Evolutionary conservation across 2,888 invertebrate species (phyloP).

Genomic region (Hyppa rectilinea): DNA sequence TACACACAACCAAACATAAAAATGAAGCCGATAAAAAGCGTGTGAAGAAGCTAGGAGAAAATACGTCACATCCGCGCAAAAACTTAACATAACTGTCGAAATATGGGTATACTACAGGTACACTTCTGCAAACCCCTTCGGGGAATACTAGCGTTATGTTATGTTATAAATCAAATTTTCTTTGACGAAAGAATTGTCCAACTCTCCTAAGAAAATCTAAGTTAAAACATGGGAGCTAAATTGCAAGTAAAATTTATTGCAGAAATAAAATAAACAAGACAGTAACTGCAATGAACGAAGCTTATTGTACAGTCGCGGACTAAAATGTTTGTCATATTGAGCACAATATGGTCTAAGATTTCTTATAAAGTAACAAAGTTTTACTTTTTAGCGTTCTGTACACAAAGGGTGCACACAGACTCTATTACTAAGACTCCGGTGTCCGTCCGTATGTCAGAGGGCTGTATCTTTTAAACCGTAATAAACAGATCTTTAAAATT

Average conservation of each 20-base stretch:
- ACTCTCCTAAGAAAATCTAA: background rate
- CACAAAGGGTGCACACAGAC: no score
- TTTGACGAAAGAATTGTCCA: background rate
- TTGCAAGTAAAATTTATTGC: conserved; percentile 30
- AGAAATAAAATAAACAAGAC: conserved; percentile 30
- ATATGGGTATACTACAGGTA: background rate
- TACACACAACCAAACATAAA: no score
- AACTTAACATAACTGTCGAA: background rate
- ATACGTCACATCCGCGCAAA: no score
- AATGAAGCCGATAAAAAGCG: no score
- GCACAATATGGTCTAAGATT: background rate
- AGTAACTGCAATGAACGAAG: conserved; percentile 25
- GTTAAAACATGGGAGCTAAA: conserved; percentile 11
- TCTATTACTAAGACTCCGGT: no score
- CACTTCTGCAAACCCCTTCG: background rate
- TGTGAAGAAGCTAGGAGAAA: no score
- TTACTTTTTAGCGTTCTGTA: no score
- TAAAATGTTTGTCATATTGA: background rate
- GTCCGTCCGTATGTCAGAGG: no score
- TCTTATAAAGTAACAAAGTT: background rate
- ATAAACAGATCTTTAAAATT: no score
- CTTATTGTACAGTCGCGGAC: conserved; percentile 12
- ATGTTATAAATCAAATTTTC: background rate
- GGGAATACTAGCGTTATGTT: background rate
- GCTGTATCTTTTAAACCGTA: no score